These are phyloP conservation scores for Scomber scombrus DNA, from an alignment of 2,113 vertebrate genomes.

Conservation along the genomic window DNA sequence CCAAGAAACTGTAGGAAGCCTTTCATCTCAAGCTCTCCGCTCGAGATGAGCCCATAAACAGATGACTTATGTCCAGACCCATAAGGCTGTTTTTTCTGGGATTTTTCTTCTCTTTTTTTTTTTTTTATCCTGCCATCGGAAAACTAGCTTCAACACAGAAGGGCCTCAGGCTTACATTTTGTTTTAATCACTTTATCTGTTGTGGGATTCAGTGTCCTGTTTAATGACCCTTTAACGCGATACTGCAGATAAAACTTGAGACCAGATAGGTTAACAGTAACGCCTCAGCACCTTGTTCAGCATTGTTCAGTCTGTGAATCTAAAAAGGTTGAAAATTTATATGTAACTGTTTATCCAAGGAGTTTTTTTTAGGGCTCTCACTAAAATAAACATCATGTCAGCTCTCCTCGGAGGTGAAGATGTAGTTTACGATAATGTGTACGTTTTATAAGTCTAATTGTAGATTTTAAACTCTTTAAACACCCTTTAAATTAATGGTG, in stretches of 20 bases:
- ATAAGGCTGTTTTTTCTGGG: background rate
- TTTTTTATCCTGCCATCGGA: background rate
- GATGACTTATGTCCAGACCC: conserved; percentile 20
- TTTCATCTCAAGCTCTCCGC: conserved; percentile 37
- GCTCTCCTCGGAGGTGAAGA: background rate
- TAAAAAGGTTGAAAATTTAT: background rate
- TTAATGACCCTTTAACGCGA: background rate
- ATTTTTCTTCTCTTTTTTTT: background rate
- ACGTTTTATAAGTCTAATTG: background rate
- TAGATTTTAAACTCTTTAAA: background rate
- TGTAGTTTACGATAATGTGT: background rate
- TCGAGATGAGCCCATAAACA: conserved; percentile 21
- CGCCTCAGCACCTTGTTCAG: no score
- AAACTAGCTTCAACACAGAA: background rate
- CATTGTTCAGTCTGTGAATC: background rate
- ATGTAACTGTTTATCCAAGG: background rate
- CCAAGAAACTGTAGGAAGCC: conserved; percentile 40
- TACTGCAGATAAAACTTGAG: background rate
- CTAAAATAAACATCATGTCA: background rate
- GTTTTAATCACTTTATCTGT: conserved; percentile 7
- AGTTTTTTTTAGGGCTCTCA: background rate
- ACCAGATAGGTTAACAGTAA: background rate
- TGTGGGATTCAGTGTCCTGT: background rate
- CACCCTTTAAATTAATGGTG: background rate
- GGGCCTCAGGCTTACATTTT: background rate